These are phyloP conservation scores for Lucifuga dentata DNA, from an alignment of 2,113 vertebrate species.

Conservation along the genomic window DNA sequence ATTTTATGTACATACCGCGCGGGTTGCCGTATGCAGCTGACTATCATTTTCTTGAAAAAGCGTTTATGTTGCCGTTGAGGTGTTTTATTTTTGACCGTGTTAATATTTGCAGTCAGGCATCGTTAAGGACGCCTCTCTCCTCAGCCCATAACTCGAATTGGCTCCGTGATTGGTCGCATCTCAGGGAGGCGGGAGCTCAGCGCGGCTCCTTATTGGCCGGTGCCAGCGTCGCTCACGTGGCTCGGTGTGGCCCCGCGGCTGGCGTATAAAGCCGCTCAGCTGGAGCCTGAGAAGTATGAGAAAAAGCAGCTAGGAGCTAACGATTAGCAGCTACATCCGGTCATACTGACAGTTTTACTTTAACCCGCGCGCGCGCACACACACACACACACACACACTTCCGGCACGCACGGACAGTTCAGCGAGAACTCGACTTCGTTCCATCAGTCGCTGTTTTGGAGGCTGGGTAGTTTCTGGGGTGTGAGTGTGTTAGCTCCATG, in stretches of 20 bases:
- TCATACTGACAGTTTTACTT: neutral
- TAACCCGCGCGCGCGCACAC: neutral
- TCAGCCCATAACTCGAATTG: too few relatives aligned
- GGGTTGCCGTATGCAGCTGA: neutral
- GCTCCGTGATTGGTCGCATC: neutral
- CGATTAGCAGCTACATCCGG: neutral
- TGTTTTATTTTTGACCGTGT: neutral
- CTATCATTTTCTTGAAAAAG: neutral
- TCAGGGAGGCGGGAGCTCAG: neutral
- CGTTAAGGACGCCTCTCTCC: conserved; percentile 6
- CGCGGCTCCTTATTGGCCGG: conserved; percentile 4
- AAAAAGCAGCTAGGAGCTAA: neutral
- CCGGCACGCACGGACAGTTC: neutral
- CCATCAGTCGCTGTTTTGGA: too few relatives aligned
- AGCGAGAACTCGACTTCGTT: neutral
- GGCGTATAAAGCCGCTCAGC: conserved; percentile 7
- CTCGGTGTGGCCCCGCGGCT: neutral
- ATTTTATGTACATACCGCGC: fast-evolving
- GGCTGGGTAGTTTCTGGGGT: too few relatives aligned
- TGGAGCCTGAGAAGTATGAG: neutral
- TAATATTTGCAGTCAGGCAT: conserved; percentile 53
- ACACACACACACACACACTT: neutral
- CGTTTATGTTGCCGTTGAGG: neutral
- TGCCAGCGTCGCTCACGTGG: neutral
- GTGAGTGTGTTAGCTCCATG: conserved; percentile 26